phyloP scores from a whole-genome alignment of 2,797 vertebrate species.

The Momotus momota region DNA sequence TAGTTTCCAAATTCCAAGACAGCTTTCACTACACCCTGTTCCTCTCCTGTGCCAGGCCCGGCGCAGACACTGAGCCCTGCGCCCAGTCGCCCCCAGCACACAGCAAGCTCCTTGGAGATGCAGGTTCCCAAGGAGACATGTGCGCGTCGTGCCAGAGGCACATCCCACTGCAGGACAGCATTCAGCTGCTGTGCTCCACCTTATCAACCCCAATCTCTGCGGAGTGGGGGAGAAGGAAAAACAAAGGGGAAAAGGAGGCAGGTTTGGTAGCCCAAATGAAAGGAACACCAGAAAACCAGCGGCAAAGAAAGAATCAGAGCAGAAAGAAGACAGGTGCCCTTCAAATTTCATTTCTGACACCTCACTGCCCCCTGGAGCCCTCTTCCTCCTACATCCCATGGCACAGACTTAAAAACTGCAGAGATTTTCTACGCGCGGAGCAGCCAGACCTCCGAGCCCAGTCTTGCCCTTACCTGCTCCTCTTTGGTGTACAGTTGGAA shows the following conservation, averaged over 20 bases:
- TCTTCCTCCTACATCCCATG: neutral
- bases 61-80: neutral
- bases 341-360: neutral
- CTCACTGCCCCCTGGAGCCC: neutral
- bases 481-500: slow-evolving; percentile 99
- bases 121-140: neutral
- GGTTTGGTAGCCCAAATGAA: neutral
- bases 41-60: neutral
- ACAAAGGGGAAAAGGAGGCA: neutral
- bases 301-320: neutral
- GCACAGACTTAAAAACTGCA: neutral
- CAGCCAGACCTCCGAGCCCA: neutral
- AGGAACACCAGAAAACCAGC: neutral
- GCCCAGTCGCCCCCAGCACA: neutral
- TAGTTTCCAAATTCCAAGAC: neutral
- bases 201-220: neutral
- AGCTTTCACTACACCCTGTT: neutral
- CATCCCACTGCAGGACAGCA: neutral
- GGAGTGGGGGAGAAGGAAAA: neutral
- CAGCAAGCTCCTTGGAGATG: neutral
- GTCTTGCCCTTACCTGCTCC: slow-evolving; percentile 87
- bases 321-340: neutral
- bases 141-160: neutral
- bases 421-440: neutral
- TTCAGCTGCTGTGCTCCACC: neutral